Percentiles rank a stretch among this genome's conserved stretches.
These are phyloP conservation scores for Lapara coniferarum DNA, from an alignment of 2,888 invertebrate species.

Conservation along the genomic window DNA sequence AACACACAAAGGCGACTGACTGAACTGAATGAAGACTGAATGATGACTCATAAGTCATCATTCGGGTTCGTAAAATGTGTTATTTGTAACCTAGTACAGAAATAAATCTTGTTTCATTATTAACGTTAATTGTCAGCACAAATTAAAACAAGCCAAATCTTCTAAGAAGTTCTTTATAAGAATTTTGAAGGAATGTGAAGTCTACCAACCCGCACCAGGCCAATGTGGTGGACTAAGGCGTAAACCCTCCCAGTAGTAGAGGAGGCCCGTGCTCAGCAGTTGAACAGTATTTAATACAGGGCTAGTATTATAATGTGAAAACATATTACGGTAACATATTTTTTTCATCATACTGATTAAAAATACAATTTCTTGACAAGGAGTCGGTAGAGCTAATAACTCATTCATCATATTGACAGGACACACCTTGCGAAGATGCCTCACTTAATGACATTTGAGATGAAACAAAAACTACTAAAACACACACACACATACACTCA, in stretches of 20 bases:
- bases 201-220: no score
- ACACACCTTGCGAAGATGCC: slow-evolving; percentile 14
- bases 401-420: slow-evolving; percentile 13
- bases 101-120: background rate
- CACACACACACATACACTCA: no score
- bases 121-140: background rate
- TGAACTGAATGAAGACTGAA: no score
- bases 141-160: background rate
- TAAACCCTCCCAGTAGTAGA: no score
- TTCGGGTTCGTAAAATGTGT: background rate
- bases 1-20: no score
- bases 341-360: slow-evolving; percentile 13
- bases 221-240: no score
- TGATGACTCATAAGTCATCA: no score
- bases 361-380: slow-evolving; percentile 17
- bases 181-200: no score
- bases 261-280: no score
- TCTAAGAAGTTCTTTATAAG: no score
- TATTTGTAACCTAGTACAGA: background rate
- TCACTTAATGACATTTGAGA: slow-evolving; percentile 2
- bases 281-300: no score
- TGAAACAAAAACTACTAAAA: background rate
- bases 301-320: no score
- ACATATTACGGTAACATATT: background rate
- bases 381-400: slow-evolving; percentile 8